Evolutionary conservation across 2,888 invertebrate species (phyloP).

Genomic region (Amphipoea lucens): DNA sequence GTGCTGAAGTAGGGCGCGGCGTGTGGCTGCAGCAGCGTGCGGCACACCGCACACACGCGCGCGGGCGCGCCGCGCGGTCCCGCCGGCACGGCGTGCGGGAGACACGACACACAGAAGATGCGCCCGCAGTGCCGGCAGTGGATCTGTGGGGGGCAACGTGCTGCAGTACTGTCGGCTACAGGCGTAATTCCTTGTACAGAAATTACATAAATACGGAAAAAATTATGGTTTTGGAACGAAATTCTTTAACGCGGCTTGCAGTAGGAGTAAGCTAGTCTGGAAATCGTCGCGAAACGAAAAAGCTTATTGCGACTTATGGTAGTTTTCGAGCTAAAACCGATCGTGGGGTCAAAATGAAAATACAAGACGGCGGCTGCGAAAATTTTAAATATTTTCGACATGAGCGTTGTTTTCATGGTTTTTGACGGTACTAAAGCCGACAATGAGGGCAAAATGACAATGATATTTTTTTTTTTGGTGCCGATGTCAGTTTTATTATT

Average conservation of each 20-base stretch:
- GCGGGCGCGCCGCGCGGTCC: conserved; percentile 96
- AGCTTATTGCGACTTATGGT: neutral
- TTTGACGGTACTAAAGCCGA: neutral
- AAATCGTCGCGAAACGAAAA: neutral
- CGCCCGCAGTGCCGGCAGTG: conserved; percentile 99
- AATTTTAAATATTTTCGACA: no score
- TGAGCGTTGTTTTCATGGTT: neutral
- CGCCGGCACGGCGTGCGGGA: conserved; percentile 94
- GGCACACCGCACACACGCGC: conserved; percentile 98
- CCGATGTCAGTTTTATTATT: neutral
- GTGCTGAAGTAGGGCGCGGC: conserved; percentile 98
- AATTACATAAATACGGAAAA: neutral
- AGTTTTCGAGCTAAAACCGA: neutral
- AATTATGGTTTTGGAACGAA: neutral
- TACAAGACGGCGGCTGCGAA: no score
- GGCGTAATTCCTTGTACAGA: neutral
- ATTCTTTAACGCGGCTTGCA: neutral
- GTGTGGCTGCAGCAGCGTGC: conserved; percentile 97
- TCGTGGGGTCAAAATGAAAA: neutral
- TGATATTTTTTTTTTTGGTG: neutral
- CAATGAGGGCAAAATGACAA: neutral
- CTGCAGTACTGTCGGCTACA: neutral
- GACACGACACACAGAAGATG: conserved; percentile 97
- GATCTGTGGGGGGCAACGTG: conserved; percentile 85
- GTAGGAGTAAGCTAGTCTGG: neutral